Conservation (phyloP, 2,113 vertebrate genomes). For the Tonatia bakeri region DNA sequence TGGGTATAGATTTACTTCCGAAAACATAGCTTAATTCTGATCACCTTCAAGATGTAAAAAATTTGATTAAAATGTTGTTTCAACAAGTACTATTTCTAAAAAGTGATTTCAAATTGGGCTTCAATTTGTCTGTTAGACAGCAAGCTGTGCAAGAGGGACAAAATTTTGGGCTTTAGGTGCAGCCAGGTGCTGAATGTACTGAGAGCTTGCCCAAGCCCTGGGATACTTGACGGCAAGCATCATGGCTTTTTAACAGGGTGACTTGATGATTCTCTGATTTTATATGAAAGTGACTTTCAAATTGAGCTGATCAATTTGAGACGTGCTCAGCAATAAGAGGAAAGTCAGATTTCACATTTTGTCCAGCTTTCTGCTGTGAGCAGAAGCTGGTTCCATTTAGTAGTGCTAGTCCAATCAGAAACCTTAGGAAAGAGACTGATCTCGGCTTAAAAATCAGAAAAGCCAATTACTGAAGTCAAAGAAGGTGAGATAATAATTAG, state of each 20-base stretch:
- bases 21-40: conserved; percentile 21
- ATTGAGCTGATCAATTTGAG: not conserved
- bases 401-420: not conserved
- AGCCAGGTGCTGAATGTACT: not conserved
- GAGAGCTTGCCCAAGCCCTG: not conserved
- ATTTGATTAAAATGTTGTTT: conserved; percentile 9
- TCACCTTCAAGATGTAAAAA: not conserved
- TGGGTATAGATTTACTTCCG: not conserved
- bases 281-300: conserved; percentile 9
- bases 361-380: not conserved
- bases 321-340: not conserved
- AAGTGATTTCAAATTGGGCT: not conserved
- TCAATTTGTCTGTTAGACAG: not conserved
- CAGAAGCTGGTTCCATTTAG: not conserved
- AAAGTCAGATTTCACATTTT: not conserved
- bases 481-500: not conserved
- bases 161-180: not conserved
- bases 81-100: not conserved
- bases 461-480: not conserved
- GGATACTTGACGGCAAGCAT: not conserved
- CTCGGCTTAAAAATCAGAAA: not conserved
- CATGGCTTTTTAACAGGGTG: not conserved
- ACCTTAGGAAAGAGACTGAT: not conserved
- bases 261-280: not conserved
- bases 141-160: not conserved